Evolutionary conservation across 2,888 invertebrate species (phyloP).

Genomic region (Archips xylosteana): DNA sequence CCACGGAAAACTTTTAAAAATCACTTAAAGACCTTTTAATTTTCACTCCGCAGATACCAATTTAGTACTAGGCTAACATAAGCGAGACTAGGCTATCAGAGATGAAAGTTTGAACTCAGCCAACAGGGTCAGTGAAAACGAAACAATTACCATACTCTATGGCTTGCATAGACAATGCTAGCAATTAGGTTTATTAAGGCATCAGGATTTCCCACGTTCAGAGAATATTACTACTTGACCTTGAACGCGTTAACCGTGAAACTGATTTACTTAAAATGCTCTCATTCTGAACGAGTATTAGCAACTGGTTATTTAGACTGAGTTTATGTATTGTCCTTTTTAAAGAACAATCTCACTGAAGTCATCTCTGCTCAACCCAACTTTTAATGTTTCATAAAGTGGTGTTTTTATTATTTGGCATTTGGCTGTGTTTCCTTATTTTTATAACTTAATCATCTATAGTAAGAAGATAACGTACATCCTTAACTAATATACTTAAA

Average conservation of each 20-base stretch:
- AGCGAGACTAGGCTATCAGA: constrained; percentile 35
- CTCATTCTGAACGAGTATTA: background rate
- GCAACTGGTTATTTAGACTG: too few relatives aligned
- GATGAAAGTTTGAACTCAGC: constrained; percentile 39
- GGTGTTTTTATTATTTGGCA: too few relatives aligned
- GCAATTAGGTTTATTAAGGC: constrained; percentile 28
- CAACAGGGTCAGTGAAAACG: constrained; percentile 45
- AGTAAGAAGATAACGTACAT: too few relatives aligned
- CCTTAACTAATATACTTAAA: too few relatives aligned
- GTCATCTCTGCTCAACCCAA: too few relatives aligned
- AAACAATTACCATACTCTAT: constrained; percentile 43
- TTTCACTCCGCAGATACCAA: background rate
- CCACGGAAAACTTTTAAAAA: background rate
- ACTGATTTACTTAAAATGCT: background rate
- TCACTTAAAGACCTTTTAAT: background rate
- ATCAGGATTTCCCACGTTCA: constrained; percentile 27
- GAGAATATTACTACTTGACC: constrained; percentile 2
- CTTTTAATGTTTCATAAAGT: too few relatives aligned
- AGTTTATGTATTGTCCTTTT: too few relatives aligned
- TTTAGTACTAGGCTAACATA: constrained; percentile 30
- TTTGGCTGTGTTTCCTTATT: too few relatives aligned
- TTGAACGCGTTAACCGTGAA: background rate
- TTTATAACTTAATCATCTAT: too few relatives aligned
- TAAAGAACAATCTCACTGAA: too few relatives aligned
- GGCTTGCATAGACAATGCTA: constrained; percentile 41